Evolutionary conservation across 2,797 vertebrate genomes (phyloP), one percentile per base, ranked within the genome.

Genomic region (Pampus argenteus): DNA sequence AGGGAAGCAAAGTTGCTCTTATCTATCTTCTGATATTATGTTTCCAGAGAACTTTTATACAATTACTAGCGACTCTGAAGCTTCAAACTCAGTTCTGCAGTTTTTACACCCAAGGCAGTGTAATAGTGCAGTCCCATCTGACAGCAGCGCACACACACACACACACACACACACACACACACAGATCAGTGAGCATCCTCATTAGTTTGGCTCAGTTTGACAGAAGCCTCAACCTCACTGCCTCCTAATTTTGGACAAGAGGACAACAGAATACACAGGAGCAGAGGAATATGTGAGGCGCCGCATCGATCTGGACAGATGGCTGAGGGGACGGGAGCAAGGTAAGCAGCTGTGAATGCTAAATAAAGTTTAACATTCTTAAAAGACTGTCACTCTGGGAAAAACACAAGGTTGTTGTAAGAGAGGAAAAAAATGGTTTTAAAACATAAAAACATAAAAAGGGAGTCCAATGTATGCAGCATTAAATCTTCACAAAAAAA

Each of bases 131-230:
- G 65, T 80, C 74, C 74, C 76, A 62, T 73, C 68, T 79, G 82
- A 56, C 77, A 85, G 63, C 70, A 66, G 36, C 71, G 28, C 58
- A 38, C 36, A 71, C 57, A 67, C 45, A 36, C 42, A 61, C 66
- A 50, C 28, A 34, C 66, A 69, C 47, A 61, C 36, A 36, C 47
- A 42, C 55, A 40, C 36, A 22, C 45, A 62, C 66, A 59, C 55
- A 63, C 63, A 74, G 74, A 84, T 72, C 71, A 76, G 59, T 40
- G 58, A 76, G 71, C 70, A 63, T 83, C 77, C 78, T 88, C 82
- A 84, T 68, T 91, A 85, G 77, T 79, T 76, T 77, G 81, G 68
- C 66, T 84, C 83, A 72, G 81, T 78, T 79, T 91, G 89, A 88
- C 85, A 87, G 75, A 82, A 84, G 73, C 74, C 76, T 89, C 79